These are phyloP conservation scores for Thera britannica DNA, from an alignment of 2,888 invertebrate genomes.

Conservation along the genomic window DNA sequence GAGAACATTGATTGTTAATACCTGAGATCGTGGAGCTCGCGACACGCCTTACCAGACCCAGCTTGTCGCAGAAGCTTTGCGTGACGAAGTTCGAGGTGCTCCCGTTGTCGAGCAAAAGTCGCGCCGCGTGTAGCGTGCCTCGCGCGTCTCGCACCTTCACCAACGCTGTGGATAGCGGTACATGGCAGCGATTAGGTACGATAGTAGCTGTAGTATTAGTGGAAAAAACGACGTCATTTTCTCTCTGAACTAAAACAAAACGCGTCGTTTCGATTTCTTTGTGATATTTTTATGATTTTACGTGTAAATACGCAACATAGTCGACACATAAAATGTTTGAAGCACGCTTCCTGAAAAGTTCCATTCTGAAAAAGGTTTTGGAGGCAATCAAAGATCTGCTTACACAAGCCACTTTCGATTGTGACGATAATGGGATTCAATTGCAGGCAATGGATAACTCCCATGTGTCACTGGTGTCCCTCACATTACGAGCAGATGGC, in stretches of 20 bases:
- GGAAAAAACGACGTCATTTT: no score
- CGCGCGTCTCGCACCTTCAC: no score
- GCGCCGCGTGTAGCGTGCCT: no score
- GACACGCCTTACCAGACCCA: no score
- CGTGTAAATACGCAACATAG: not conserved
- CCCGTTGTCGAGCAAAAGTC: no score
- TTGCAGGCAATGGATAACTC: slow-evolving; percentile 99
- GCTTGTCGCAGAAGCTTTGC: no score
- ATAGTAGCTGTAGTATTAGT: no score
- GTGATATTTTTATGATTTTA: slow-evolving; percentile 14
- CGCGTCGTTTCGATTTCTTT: slow-evolving; percentile 28
- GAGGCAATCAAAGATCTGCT: slow-evolving; percentile 99
- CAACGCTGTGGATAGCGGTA: no score
- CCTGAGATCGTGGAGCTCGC: no score
- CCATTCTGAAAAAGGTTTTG: slow-evolving; percentile 97
- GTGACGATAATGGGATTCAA: slow-evolving; percentile 95
- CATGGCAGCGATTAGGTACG: no score
- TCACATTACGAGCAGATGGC: slow-evolving; percentile 96
- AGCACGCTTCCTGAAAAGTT: slow-evolving; percentile 96
- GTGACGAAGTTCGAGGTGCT: no score
- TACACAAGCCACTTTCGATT: slow-evolving; percentile 99
- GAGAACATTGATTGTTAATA: no score
- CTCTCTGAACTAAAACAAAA: slow-evolving; percentile 34
- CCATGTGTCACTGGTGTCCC: slow-evolving; percentile 98
- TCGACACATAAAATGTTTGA: slow-evolving; percentile 93